These are phyloP conservation scores for Drosophila nigricruria DNA, from an alignment of 2,888 invertebrate genomes.

Conservation along the genomic window DNA sequence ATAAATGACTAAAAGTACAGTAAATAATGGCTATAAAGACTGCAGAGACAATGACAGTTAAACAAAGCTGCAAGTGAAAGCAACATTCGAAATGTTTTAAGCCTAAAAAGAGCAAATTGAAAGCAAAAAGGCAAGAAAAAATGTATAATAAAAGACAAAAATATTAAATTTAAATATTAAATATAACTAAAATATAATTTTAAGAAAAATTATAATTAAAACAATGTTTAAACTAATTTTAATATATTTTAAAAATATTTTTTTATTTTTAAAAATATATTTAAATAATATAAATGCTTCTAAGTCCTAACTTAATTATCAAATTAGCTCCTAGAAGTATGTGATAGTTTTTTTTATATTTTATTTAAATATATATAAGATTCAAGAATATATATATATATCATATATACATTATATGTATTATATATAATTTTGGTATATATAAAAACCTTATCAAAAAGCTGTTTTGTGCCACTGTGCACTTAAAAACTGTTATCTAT, in stretches of 20 bases:
- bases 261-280: background rate
- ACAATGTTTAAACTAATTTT: too few species aligned
- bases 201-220: background rate
- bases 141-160: too few species aligned
- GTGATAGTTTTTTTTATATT: conserved; percentile 1
- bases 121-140: background rate
- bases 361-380: background rate
- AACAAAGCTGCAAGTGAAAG: background rate
- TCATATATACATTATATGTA: background rate
- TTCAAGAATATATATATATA: background rate
- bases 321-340: conserved; percentile 34
- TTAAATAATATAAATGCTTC: background rate
- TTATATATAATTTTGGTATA: background rate
- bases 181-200: background rate
- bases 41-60: background rate
- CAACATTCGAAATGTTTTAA: background rate
- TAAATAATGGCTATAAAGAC: background rate
- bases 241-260: background rate
- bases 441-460: background rate
- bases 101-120: background rate
- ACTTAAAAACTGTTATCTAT: background rate
- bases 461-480: conserved; percentile 15
- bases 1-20: conserved; percentile 14
- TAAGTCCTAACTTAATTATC: too few species aligned
- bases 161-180: background rate